Percentiles rank a stretch among this genome's conserved stretches.
These are phyloP conservation scores for Calonectris borealis DNA, from an alignment of 2,113 vertebrate genomes.

Conservation along the genomic window DNA sequence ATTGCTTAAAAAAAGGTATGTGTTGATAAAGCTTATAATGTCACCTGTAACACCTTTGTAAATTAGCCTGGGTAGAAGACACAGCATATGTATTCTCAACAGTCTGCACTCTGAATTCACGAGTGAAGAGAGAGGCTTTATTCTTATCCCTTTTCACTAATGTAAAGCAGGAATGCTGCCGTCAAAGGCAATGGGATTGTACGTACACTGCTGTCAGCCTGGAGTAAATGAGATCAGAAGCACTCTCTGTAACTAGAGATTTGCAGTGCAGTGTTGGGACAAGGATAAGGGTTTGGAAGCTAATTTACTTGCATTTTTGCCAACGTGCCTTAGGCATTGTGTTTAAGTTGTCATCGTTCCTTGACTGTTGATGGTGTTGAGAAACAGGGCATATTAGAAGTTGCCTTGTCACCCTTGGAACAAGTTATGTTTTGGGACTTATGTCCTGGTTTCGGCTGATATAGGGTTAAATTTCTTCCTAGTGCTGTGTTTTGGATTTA, in stretches of 20 bases:
- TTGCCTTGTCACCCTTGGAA: neutral
- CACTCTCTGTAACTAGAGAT: neutral
- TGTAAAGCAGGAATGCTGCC: neutral
- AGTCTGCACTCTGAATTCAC: neutral
- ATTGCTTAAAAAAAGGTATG: slow-evolving; percentile 53
- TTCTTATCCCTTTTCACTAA: neutral
- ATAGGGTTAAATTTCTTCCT: too few relatives aligned
- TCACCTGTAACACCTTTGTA: neutral
- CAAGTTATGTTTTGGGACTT: neutral
- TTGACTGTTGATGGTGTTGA: neutral
- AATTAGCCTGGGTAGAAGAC: neutral
- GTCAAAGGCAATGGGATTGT: neutral
- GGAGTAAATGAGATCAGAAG: neutral
- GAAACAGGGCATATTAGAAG: neutral
- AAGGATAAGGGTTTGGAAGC: neutral
- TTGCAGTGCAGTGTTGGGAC: neutral
- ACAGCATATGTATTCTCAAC: neutral
- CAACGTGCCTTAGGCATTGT: neutral
- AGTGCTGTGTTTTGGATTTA: too few relatives aligned
- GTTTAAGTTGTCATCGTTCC: neutral
- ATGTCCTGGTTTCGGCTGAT: too few relatives aligned
- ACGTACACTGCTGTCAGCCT: neutral
- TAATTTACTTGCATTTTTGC: neutral
- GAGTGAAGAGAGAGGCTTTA: neutral
- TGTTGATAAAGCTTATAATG: neutral